Base-by-base conservation (phyloP, 2,113 vertebrate species). In the Forbesichthys agassizii region DNA sequence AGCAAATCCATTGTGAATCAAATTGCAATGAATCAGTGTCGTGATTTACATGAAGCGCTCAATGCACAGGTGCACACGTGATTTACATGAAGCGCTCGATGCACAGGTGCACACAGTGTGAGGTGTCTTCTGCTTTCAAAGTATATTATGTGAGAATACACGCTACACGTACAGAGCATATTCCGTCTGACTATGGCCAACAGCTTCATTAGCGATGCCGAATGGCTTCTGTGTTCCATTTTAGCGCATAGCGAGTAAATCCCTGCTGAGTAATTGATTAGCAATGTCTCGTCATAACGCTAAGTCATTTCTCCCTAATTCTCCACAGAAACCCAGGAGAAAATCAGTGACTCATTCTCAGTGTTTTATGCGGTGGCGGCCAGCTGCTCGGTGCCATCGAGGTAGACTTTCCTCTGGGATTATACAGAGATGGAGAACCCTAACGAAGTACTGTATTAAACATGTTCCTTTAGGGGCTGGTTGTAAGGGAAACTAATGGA, bases 181-280 rank as follows among this genome's bases (percentile, higher is more conserved):
- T 88, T 86, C 87, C 85, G 74, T 53, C 66, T 85, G 82, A 87
- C 84, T 79, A 20, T 86, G 82, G 89, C 83, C 68, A 78, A 89
- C 69, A 68, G 63, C 77, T 86, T 81, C 84, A 88, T 89, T 87
- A 86, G 75, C 63, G 9, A 33, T 11, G 4, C 58, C 73, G 79
- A 88, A 90, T 73, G 52, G 56, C 69, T 71, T 84, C 75, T 60
- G 74, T 78, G 78, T 84, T 74, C 79, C 56, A 71, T 79, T 84
- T 73, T 66, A 61, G 63, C 75, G 76, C 61, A 75, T 69, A 59
- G 58, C 74, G 55, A 81, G 81, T 62, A 53, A 33, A 61, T 80
- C 66, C 70, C 71, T 33, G 53, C 65, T 20, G 63, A 77, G 69
- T 67, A 70, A 78, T 82, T 54, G 48, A 83, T 86, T 71, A 80